Conservation (phyloP, 2,888 invertebrate genomes). For the Spodoptera picta region DNA sequence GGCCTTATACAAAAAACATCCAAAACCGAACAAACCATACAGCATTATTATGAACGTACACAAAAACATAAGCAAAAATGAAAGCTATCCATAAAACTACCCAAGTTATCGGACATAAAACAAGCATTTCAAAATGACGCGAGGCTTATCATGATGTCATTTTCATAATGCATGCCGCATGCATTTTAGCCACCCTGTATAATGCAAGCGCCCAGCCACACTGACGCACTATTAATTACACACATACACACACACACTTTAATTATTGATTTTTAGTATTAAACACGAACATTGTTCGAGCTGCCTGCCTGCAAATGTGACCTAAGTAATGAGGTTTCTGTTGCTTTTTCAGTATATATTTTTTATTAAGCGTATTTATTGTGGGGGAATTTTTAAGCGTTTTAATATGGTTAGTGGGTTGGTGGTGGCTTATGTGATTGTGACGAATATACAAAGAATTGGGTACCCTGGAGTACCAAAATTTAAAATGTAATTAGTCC, state of each 20-base stretch:
- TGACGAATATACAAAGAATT: too few species aligned
- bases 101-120: slow-evolving; percentile 46
- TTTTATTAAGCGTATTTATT: slow-evolving; percentile 2
- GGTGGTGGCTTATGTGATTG: too few species aligned
- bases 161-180: slow-evolving; percentile 57
- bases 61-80: neutral
- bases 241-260: slow-evolving; percentile 72
- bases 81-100: slow-evolving; percentile 17
- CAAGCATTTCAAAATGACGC: slow-evolving; percentile 59
- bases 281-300: slow-evolving; percentile 74
- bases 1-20: too few species aligned
- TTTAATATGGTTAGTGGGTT: too few species aligned
- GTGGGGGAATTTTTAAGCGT: neutral
- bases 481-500: too few species aligned
- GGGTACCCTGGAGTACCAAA: too few species aligned
- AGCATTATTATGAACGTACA: too few species aligned
- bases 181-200: slow-evolving; percentile 73
- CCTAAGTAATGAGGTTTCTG: slow-evolving; percentile 21
- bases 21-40: too few species aligned
- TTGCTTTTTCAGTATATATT: slow-evolving; percentile 11
- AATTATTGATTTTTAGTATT: slow-evolving; percentile 88
- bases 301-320: slow-evolving; percentile 56
- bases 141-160: slow-evolving; percentile 67
- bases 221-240: slow-evolving; percentile 83
- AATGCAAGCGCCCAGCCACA: slow-evolving; percentile 71